phyloP scores from a whole-genome alignment of 2,888 invertebrate genomes.

The Lottia scabra region DNA sequence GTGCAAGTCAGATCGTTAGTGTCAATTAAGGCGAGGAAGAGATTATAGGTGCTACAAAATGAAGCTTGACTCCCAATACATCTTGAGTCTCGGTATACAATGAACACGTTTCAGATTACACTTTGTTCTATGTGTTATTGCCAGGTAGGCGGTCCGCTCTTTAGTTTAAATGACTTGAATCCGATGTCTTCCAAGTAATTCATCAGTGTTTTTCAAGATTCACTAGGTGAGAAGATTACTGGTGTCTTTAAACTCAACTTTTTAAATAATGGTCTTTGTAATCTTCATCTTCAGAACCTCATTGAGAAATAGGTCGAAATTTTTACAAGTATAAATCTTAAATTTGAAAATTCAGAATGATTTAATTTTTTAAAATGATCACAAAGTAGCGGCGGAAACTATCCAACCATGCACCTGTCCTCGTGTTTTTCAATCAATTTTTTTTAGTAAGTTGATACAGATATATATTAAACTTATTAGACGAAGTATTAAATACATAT shows the following conservation, averaged over 20 bases:
- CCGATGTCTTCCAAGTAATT: not conserved
- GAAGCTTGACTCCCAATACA: not conserved
- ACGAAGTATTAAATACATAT: not conserved
- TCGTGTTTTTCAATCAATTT: no score
- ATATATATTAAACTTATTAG: not conserved
- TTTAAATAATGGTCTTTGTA: no score
- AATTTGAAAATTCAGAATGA: no score
- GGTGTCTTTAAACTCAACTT: not conserved
- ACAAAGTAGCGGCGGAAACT: no score
- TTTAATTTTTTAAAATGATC: no score
- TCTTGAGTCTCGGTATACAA: not conserved
- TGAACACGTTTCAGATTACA: not conserved
- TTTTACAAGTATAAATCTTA: no score
- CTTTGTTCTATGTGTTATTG: not conserved
- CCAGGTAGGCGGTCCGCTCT: constrained; percentile 1
- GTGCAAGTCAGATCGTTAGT: constrained; percentile 6
- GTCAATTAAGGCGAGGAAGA: not conserved
- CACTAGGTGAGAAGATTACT: constrained; percentile 1
- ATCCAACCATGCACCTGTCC: no score
- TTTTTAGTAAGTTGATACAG: no score
- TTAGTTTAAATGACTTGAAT: not conserved
- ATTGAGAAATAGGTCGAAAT: no score
- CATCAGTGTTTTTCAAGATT: not conserved
- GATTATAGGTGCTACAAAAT: not conserved
- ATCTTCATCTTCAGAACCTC: no score